Evolutionary conservation across 2,888 invertebrate genomes (phyloP).

Genomic region (Apamea monoglypha): DNA sequence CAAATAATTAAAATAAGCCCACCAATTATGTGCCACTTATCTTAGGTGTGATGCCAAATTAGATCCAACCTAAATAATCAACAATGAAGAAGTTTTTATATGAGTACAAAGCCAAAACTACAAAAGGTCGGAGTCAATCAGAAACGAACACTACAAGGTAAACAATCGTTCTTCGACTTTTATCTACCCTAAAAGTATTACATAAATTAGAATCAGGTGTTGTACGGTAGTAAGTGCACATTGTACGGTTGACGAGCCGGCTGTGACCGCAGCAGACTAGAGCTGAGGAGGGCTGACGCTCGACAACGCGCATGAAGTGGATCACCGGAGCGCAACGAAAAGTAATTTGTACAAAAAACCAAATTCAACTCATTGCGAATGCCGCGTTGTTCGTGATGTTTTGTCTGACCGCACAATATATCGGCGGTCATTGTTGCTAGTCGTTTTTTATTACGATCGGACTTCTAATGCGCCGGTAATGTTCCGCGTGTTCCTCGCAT

Average conservation of each 20-base stretch:
- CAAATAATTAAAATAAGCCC: slow-evolving; percentile 17
- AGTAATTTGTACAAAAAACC: slow-evolving; percentile 90
- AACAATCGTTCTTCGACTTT: slow-evolving; percentile 67
- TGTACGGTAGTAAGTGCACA: slow-evolving; percentile 64
- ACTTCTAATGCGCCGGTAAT: slow-evolving; percentile 86
- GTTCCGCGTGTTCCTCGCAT: slow-evolving; percentile 81
- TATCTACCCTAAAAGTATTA: slow-evolving; percentile 70
- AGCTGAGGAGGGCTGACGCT: slow-evolving; percentile 77
- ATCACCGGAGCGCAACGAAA: slow-evolving; percentile 89
- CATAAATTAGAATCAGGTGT: slow-evolving; percentile 50
- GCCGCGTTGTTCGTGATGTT: slow-evolving; percentile 88
- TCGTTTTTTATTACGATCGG: slow-evolving; percentile 84
- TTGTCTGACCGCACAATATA: slow-evolving; percentile 90
- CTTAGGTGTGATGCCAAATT: slow-evolving; percentile 23
- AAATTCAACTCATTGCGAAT: slow-evolving; percentile 89
- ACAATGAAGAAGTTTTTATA: slow-evolving; percentile 85
- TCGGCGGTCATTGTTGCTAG: slow-evolving; percentile 88
- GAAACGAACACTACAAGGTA: slow-evolving; percentile 76
- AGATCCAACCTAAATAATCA: slow-evolving; percentile 4
- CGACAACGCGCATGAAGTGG: slow-evolving; percentile 83
- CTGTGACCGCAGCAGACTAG: slow-evolving; percentile 75
- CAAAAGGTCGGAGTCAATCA: slow-evolving; percentile 72
- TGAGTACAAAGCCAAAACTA: slow-evolving; percentile 81
- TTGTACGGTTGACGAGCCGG: slow-evolving; percentile 72
- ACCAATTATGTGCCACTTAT: slow-evolving; percentile 25